Conservation (phyloP, 1,140 invertebrate species). For the Acromyrmex heyeri region DNA sequence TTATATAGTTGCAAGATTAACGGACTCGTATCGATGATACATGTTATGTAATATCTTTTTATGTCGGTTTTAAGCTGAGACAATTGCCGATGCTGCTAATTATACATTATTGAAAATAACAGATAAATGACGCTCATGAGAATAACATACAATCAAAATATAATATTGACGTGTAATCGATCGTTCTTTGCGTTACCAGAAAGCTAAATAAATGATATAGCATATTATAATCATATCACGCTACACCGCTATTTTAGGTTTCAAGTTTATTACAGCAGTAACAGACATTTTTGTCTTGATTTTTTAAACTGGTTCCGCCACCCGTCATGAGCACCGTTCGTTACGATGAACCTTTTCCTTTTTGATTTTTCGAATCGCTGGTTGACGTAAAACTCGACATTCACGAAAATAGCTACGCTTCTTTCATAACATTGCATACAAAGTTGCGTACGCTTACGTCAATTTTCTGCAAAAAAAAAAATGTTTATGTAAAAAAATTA, state of each 20-base stretch:
- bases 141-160: slow-evolving; percentile 16
- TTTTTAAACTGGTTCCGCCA: slow-evolving; percentile 5
- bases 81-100: slow-evolving; percentile 11
- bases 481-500: not conserved
- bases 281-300: not conserved
- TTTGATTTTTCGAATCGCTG: not conserved
- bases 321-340: not conserved
- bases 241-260: not conserved
- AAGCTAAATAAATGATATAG: not conserved
- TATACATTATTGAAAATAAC: slow-evolving; percentile 16
- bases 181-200: not conserved
- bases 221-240: not conserved
- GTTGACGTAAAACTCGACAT: slow-evolving; percentile 29
- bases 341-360: not conserved
- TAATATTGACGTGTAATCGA: not conserved
- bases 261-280: not conserved
- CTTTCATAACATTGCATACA: not conserved
- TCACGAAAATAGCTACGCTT: slow-evolving; percentile 22
- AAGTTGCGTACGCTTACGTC: not conserved
- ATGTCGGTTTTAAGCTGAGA: not conserved
- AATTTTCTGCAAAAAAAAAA: not conserved
- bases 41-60: not conserved
- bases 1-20: slow-evolving; percentile 37
- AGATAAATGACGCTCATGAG: not conserved
- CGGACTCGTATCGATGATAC: not conserved